phyloP scores from a whole-genome alignment of 2,888 invertebrate species.

The Stenichneumon culpator region DNA sequence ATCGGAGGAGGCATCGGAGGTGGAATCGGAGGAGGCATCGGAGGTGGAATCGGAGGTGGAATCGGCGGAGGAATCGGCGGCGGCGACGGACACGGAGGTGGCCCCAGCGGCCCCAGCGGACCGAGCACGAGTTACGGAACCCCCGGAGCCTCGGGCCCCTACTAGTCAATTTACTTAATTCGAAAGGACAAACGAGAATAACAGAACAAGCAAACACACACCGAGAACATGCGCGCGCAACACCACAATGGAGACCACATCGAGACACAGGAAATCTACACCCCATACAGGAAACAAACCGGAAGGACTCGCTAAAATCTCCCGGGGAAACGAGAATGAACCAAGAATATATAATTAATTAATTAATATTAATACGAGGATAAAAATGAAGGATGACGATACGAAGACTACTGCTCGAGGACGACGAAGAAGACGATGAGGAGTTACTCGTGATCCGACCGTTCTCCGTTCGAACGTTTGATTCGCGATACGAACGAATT shows the following conservation, averaged over 20 bases:
- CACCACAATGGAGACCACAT: conserved; percentile 70
- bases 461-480: conserved; percentile 59
- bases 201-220: conserved; percentile 26
- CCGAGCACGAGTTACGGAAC: conserved; percentile 89
- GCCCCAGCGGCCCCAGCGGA: conserved; percentile 80
- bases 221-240: conserved; percentile 38
- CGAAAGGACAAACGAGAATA: not conserved
- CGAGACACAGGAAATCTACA: conserved; percentile 32
- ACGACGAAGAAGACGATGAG: conserved; percentile 69
- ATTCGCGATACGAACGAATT: conserved; percentile 11
- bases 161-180: conserved; percentile 85
- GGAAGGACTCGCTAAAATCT: conserved; percentile 67
- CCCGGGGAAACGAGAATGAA: conserved; percentile 21
- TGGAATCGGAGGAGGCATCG: conserved; percentile 75
- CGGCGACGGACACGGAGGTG: conserved; percentile 76
- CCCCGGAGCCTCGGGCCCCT: conserved; percentile 90
- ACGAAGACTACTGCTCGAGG: conserved; percentile 31
- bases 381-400: conserved; percentile 4
- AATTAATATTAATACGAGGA: conserved; percentile 61
- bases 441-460: conserved; percentile 63
- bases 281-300: conserved; percentile 41
- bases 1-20: conserved; percentile 75
- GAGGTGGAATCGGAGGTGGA: conserved; percentile 77
- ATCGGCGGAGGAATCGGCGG: conserved; percentile 75
- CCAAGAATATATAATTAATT: conserved; percentile 53